Evolutionary conservation across 2,888 invertebrate species (phyloP), one percentile per base, ranked within the genome.

Genomic region (Lagria hirta): DNA sequence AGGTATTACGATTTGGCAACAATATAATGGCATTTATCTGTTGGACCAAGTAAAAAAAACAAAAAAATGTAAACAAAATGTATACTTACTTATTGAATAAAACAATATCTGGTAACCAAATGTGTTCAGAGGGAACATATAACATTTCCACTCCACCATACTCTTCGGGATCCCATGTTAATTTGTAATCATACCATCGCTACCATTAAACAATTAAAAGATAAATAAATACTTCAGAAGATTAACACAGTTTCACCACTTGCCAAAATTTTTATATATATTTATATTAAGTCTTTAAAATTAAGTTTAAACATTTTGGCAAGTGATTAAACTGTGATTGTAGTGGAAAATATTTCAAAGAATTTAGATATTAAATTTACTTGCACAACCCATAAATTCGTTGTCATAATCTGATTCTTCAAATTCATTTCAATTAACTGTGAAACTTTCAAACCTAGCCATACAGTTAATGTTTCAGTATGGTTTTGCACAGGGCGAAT

Each of bases 51-150:
- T n/a, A n/a, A n/a, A n/a, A n/a, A n/a, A n/a, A n/a, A n/a, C n/a
- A n/a, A n/a, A n/a, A n/a, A n/a, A n/a, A n/a, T n/a, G n/a, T n/a
- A n/a, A n/a, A n/a, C n/a, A n/a, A n/a, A 42, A 45, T 23, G 18
- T 35, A 15, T 27, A 68, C 75, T 84, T 82, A 91, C 78, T 91
- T 91, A 65, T 91, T 91, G 61, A 88, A 91, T 3, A 91, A 76
- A n/a, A 91, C 94, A 54, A 97, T 93, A 65, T 97, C 96, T 0
- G 97, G 96, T 14, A 94, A 75, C 96, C 96, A 97, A 64, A 97
- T 92, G 65, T 94, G 91, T 69, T 96, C 94, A 0, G 96, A 94
- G 0, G 96, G 96, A 10, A 97, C 94, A 61, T 91, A 90, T 29
- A 92, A 73, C 84, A 89, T 88, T 68, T 91, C 89, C 0, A 93